Base-by-base conservation (phyloP, 64 coral and sea anemone genomes). In the Stylophora pistillata region DNA sequence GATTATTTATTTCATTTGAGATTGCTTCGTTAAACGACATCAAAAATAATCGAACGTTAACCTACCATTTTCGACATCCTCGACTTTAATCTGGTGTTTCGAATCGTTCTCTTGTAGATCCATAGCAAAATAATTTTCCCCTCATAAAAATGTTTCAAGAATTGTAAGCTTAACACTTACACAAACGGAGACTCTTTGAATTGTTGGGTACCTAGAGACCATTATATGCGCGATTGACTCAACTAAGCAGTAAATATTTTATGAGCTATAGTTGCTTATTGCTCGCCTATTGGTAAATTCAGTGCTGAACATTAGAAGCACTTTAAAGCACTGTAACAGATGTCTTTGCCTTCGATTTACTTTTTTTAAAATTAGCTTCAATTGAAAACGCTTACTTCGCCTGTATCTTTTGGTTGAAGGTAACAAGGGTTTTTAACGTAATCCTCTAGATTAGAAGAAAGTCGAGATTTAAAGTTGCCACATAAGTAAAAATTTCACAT, bases 21-120 rank as follows among this genome's bases (percentile, higher is more conserved):
- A 68, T 11, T 68, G 1, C 20, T 5, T 68, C 58, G 17, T 13
- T 60, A 2, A 18, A 12, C 0, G 53, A 23, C 23, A 20, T 37
- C 1, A 76, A 60, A 13, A 26, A 23, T 84, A 37, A 53, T 53
- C 21, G 41, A 30, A 1, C 33, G 33, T 52, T 37, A 65, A 70
- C 80, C 21, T 84, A 84, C 80, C 80, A 84, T 84, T 41, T 82
- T 82, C 80, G 34, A 84, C 80, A 68, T 84, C 80, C 62, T 84
- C 80, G 14, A 84, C 80, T 84, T n/a, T 68, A 16, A 84, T 84
- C 53, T 53, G 9, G 14, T 65, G 2, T 63, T 53, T 37, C 18
- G 55, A 60, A 60, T 21, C 55, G 59, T 56, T 16, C 13, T 25
- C 15, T 84, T 63, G 32, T 70, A 20, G 15, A 6, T 70, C 80